Percentiles rank a stretch among this genome's conserved stretches.
phyloP scores from a whole-genome alignment of 2,113 vertebrate species.

The Hemichromis elongatus region DNA sequence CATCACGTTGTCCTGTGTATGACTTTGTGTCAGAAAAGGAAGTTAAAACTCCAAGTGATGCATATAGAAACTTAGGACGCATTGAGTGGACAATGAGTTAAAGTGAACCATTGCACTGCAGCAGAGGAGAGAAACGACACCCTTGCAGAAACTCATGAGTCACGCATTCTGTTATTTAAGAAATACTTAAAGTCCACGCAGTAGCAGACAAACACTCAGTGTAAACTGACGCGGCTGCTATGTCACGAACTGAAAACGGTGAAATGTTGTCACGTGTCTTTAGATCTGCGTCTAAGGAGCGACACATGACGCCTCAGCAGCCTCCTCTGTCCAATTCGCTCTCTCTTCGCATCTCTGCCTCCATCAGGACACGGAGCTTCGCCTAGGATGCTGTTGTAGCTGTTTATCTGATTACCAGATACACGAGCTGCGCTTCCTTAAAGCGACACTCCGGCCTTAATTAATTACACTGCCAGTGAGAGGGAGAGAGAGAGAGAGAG shows the following conservation, averaged over 20 bases:
- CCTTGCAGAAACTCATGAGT: background rate
- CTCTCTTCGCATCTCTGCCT: background rate
- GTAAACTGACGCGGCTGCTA: background rate
- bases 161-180: background rate
- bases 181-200: background rate
- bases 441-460: constrained; percentile 13
- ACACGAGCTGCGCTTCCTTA: constrained; percentile 21
- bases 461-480: background rate
- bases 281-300: background rate
- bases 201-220: background rate
- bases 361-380: constrained; percentile 11
- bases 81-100: background rate
- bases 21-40: background rate
- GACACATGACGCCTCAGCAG: background rate
- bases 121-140: background rate
- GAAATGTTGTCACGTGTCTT: background rate
- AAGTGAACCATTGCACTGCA: background rate
- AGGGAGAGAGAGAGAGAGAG: background rate
- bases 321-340: background rate
- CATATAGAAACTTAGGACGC: background rate
- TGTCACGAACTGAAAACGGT: background rate
- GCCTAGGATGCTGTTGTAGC: constrained; percentile 33
- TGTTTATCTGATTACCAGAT: constrained; percentile 30
- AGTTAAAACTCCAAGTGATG: background rate
- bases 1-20: background rate